A percentile compares a stretch with the other conserved stretches of the same genome.
Conservation (phyloP, 2,113 vertebrate species). For the Piprites chloris region DNA sequence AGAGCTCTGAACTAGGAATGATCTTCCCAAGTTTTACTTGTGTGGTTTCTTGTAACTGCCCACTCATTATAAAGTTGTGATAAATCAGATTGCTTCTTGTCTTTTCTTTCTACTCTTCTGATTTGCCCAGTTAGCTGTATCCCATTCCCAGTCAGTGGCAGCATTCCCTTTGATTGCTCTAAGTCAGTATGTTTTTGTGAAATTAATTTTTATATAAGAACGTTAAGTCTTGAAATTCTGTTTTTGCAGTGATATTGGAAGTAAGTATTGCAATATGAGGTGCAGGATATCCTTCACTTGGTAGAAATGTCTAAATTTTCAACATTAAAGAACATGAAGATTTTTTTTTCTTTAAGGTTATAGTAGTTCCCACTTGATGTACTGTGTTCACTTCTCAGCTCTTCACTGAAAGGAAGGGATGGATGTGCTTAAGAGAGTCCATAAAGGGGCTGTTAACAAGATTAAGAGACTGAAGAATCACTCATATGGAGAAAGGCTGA, state of each 20-base stretch:
- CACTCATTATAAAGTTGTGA: background rate
- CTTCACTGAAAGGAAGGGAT: background rate
- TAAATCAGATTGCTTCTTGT: background rate
- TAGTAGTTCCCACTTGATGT: background rate
- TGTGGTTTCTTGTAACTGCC: background rate
- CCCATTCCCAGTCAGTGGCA: background rate
- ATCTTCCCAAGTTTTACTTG: background rate
- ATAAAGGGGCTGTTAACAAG: background rate
- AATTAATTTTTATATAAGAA: background rate
- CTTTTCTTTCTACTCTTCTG: background rate
- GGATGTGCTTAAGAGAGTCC: fast-evolving
- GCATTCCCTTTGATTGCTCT: background rate
- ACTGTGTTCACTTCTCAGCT: background rate
- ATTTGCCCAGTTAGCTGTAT: background rate
- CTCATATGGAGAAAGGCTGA: background rate
- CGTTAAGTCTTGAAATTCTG: background rate
- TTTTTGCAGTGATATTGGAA: background rate
- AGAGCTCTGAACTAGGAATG: background rate
- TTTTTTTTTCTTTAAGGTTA: background rate
- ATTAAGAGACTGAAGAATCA: background rate
- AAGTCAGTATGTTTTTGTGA: background rate
- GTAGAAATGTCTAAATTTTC: background rate
- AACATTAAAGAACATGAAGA: background rate
- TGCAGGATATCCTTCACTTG: background rate
- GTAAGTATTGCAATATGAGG: background rate